Evolutionary conservation across 2,113 vertebrate species (phyloP), one percentile per base, ranked within the genome.

Genomic region (Naja naja): DNA sequence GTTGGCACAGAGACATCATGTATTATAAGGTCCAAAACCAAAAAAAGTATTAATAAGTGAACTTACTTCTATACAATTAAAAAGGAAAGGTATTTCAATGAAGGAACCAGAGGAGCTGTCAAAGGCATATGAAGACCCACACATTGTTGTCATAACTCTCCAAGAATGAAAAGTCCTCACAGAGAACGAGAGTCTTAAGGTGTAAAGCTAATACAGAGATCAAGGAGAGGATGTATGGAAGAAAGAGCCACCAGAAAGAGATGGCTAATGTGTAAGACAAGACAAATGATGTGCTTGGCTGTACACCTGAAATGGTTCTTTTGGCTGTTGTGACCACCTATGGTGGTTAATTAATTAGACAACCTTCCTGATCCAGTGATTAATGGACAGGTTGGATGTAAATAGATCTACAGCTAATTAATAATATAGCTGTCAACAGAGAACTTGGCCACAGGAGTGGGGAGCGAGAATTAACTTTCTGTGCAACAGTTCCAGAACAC

Each of bases 301-400:
- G 92, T 64, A 94, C 90, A 97, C 94, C 95, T 96, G 96, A 95
- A 96, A 96, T 90, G 93, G 95, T 94, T 96, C 96, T 87, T 97
- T 96, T 93, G 95, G 91, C 95, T 95, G 64, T 93, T 95, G 94
- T 0, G 94, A 95, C 96, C 96, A 96, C 97, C 96, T 94, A 96
- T 96, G 91, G 88, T 92, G 96, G 95, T 91, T 96, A 94, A 96
- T 95, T 97, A 97, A 97, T 97, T 97, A 97, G 96, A 94, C 93
- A 91, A 91, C 94, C 95, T 96, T 96, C 95, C 95, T 95, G 96
- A 96, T 92, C 94, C 92, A 85, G 93, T 97, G 96, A 97, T 97
- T 94, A 96, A 97, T 97, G 93, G 93, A 56, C 5, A 3, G 88
- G 90, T 93, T 96, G 95, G 93, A 92, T 90, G 85, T 93, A 95